These are phyloP conservation scores for Hofmannophila pseudospretella DNA, from an alignment of 2,888 invertebrate genomes.

Conservation along the genomic window DNA sequence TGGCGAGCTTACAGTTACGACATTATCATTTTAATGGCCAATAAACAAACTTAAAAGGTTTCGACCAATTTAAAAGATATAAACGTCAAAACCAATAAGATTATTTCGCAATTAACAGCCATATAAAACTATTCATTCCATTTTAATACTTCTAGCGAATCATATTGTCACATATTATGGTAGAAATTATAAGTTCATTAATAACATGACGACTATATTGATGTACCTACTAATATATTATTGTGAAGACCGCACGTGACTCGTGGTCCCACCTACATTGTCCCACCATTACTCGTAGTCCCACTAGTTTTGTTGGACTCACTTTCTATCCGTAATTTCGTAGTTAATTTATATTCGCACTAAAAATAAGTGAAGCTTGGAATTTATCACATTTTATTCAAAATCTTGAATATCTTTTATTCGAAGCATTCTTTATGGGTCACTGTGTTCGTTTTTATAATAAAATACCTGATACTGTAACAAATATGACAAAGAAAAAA, in stretches of 20 bases:
- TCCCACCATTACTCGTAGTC: too few species aligned
- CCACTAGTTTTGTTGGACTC: constrained; percentile 2
- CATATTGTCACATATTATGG: too few species aligned
- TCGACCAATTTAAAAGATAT: background rate
- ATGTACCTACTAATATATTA: too few species aligned
- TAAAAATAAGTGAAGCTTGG: background rate
- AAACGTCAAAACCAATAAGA: constrained; percentile 1
- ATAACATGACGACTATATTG: too few species aligned
- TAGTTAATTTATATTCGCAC: constrained; percentile 4
- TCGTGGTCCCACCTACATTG: too few species aligned
- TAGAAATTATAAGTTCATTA: background rate
- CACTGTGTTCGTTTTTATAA: too few species aligned
- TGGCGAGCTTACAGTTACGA: background rate
- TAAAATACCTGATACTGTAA: too few species aligned
- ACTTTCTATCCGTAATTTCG: constrained; percentile 5
- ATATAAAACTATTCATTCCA: background rate
- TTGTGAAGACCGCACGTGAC: background rate
- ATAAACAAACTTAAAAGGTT: background rate
- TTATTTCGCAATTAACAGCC: background rate
- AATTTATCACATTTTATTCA: background rate
- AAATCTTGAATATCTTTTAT: too few species aligned
- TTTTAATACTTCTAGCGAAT: background rate
- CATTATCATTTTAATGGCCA: background rate
- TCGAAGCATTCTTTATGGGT: too few species aligned
- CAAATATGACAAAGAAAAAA: too few species aligned